Evolutionary conservation across 2,888 invertebrate genomes (phyloP).

Genomic region (Leucoma salicis): DNA sequence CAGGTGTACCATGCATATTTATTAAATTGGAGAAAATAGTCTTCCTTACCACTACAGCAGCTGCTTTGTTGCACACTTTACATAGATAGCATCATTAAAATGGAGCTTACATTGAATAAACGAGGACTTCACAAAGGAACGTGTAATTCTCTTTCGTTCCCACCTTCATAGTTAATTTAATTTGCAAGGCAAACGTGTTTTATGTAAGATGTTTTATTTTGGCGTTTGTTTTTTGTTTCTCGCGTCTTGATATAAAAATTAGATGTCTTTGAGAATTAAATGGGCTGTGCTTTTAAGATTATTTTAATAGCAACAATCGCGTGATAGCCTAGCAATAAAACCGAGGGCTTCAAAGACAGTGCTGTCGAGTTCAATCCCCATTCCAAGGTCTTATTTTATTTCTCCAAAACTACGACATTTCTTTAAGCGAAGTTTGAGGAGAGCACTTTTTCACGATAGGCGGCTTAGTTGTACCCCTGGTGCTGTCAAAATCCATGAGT

Average conservation of each 20-base stretch:
- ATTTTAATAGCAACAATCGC: too few species aligned
- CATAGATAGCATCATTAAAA: constrained; percentile 25
- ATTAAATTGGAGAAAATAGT: constrained; percentile 22
- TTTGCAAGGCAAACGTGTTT: constrained; percentile 17
- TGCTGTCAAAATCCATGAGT: too few species aligned
- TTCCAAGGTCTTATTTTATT: too few species aligned
- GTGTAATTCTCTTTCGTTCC: constrained; percentile 24
- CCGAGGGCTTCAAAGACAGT: too few species aligned
- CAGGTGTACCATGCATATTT: constrained; percentile 6
- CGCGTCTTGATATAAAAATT: not conserved
- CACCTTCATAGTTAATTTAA: constrained; percentile 36
- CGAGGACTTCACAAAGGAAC: constrained; percentile 25
- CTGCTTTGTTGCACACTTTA: constrained; percentile 25
- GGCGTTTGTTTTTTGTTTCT: not conserved
- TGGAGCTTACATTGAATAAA: constrained; percentile 26
- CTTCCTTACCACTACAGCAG: constrained; percentile 6
- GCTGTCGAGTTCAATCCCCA: too few species aligned
- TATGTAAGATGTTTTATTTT: constrained; percentile 7
- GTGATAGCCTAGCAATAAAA: too few species aligned
- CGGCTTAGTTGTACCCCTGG: too few species aligned
- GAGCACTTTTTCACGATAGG: too few species aligned
- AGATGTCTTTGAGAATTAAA: too few species aligned
- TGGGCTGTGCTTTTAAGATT: too few species aligned
- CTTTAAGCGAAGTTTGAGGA: too few species aligned
- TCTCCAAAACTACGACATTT: too few species aligned